Evolutionary conservation across 2,888 invertebrate genomes (phyloP), one percentile per base, ranked within the genome.

Genomic region (Sthenelais limicola): DNA sequence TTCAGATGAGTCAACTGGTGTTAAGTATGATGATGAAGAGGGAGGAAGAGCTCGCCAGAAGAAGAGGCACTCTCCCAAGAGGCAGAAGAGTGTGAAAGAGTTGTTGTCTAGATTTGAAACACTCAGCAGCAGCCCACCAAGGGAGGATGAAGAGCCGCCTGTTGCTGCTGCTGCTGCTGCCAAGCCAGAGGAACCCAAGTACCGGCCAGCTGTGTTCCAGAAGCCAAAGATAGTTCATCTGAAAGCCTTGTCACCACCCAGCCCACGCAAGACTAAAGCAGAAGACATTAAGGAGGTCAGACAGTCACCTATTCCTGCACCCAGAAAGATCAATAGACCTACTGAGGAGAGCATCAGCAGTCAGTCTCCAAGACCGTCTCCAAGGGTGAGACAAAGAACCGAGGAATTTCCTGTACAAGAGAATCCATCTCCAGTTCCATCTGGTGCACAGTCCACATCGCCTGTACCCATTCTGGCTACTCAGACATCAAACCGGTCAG

Each of bases 51-150:
- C 26, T 2, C 2, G 49, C 2, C 49, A 48, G 9, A 67, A 47
- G 48, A 48, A 67, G 48, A 24, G 67, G 9, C 67, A 48, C 21
- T 67, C 67, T 3, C 56, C 74, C 38, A 76, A 74, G 38, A 21
- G 76, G n/a, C 74, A 76, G 30, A 72, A 71, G 43, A 76, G 76
- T 52, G 74, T 76, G 9, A 71, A 51, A 24, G 72, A 74, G 43
- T 48, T 76, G 28, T 35, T 72, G 66, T 72, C 74, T 0, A 35
- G 71, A 38, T 76, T 76, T 72, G 76, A 76, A 68, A 49, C 30
- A 9, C n/a, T 62, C 21, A 56, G 62, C 28, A 38, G 30, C 7
- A 74, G 68, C 43, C 67, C 72, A 26, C 72, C 68, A 33, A 38
- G 56, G 28, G 54, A 38, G 24, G 52, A 30, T 3, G 35, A 52